Evolutionary conservation across 92 coral and sea anemone species (phyloP).

Genomic region (Parazoanthus darwini): DNA sequence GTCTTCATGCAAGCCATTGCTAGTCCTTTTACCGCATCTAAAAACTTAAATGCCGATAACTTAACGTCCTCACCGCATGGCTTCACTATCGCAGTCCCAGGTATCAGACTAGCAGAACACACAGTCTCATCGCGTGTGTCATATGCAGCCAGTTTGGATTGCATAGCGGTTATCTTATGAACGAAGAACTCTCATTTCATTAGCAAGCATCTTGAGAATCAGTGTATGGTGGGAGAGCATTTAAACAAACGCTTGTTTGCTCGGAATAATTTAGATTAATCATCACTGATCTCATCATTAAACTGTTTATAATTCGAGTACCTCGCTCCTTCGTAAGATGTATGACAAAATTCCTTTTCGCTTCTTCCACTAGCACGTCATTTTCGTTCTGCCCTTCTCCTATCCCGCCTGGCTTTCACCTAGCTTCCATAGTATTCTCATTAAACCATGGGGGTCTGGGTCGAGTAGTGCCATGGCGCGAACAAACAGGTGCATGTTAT

Average conservation of each 20-base stretch:
- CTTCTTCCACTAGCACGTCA: slow-evolving; percentile 49
- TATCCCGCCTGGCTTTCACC: slow-evolving; percentile 20
- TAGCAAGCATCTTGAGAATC: slow-evolving; percentile 13
- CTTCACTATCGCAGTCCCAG: too few species aligned
- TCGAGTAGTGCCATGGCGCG: slow-evolving; percentile 39
- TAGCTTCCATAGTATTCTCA: slow-evolving; percentile 47
- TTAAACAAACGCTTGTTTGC: slow-evolving; percentile 43
- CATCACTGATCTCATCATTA: slow-evolving; percentile 44
- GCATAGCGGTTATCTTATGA: slow-evolving; percentile 8
- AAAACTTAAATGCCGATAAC: too few species aligned
- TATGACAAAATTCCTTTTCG: slow-evolving; percentile 6
- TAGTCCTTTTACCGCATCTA: too few species aligned
- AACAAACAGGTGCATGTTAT: slow-evolving; percentile 54
- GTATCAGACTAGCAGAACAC: too few species aligned
- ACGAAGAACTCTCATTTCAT: slow-evolving; percentile 56
- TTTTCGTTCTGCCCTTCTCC: slow-evolving; percentile 50
- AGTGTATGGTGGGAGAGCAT: slow-evolving; percentile 26
- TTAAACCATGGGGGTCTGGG: slow-evolving; percentile 56
- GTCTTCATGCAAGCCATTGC: too few species aligned
- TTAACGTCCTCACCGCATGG: too few species aligned
- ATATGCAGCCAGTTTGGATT: background rate
- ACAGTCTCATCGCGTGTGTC: too few species aligned
- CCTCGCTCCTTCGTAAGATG: slow-evolving; percentile 42
- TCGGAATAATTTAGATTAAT: slow-evolving; percentile 48
- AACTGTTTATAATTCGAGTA: slow-evolving; percentile 34